A percentile compares a stretch with the other conserved stretches of the same genome.
These are phyloP conservation scores for Papilio xuthus DNA, from an alignment of 1,140 invertebrate species.

Conservation along the genomic window DNA sequence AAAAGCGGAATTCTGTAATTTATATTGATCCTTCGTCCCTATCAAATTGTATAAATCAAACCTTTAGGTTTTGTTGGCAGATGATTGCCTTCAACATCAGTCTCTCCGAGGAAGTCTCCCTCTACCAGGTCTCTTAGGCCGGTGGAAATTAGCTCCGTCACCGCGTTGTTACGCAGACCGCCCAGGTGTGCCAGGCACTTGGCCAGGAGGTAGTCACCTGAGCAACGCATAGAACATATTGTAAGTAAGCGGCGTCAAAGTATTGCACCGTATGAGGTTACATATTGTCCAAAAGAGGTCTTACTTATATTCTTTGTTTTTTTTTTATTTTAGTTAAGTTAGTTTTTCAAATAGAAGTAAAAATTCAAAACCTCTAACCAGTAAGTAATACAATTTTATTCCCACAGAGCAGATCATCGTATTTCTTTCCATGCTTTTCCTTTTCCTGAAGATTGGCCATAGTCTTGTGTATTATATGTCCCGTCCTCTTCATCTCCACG, in stretches of 20 bases:
- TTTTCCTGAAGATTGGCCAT: conserved; percentile 87
- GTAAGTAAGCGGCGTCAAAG: too few species aligned
- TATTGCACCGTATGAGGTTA: too few species aligned
- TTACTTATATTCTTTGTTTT: too few species aligned
- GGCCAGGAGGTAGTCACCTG: conserved; percentile 90
- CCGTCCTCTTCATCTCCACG: conserved; percentile 97
- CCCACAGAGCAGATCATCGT: conserved; percentile 84
- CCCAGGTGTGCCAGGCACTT: conserved; percentile 91
- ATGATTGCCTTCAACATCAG: conserved; percentile 88
- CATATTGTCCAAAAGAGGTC: too few species aligned
- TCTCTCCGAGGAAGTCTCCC: conserved; percentile 90
- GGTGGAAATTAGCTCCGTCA: conserved; percentile 91
- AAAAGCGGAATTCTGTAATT: too few species aligned
- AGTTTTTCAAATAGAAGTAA: too few species aligned
- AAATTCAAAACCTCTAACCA: conserved; percentile 74
- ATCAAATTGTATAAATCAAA: conserved; percentile 23
- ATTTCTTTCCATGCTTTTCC: conserved; percentile 65
- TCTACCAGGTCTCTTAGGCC: conserved; percentile 91
- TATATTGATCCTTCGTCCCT: neutral
- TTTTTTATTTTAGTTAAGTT: too few species aligned
- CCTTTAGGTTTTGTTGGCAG: conserved; percentile 83
- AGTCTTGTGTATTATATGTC: conserved; percentile 94
- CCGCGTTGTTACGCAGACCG: conserved; percentile 85
- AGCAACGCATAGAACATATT: neutral
- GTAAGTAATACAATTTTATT: conserved; percentile 95